Evolutionary conservation across 2,113 vertebrate species (phyloP).

Genomic region (Brachypodius melanocephalos): DNA sequence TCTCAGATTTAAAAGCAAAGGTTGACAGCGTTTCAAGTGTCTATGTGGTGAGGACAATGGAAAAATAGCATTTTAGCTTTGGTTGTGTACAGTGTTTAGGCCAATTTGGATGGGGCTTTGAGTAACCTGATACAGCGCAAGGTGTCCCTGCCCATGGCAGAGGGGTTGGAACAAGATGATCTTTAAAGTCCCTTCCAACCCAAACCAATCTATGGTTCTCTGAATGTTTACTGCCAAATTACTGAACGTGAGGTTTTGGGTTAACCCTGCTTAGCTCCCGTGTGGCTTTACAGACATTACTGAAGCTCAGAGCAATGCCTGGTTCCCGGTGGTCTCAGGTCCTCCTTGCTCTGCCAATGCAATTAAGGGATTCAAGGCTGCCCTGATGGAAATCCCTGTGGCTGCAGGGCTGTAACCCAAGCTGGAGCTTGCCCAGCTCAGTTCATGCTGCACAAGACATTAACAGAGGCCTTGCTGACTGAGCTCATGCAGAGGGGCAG

Average conservation of each 20-base stretch:
- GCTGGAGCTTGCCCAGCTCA: neutral
- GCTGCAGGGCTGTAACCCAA: rapidly evolving
- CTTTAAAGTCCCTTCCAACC: neutral
- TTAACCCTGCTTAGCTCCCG: neutral
- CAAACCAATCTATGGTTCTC: neutral
- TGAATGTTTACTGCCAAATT: neutral
- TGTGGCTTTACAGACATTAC: neutral
- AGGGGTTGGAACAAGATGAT: neutral
- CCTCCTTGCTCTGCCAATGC: neutral
- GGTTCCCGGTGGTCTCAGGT: neutral
- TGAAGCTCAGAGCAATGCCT: neutral
- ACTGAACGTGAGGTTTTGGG: neutral
- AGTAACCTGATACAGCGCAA: neutral
- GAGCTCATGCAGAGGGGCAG: rapidly evolving
- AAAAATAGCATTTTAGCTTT: neutral
- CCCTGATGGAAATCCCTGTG: neutral
- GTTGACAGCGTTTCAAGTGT: neutral
- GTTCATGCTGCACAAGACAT: neutral
- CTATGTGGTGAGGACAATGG: neutral
- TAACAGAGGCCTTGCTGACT: neutral
- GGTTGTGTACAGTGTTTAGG: neutral
- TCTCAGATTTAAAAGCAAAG: neutral
- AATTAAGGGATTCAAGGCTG: neutral
- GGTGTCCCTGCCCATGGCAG: neutral
- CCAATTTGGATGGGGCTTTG: neutral